A percentile compares a stretch with the other conserved stretches of the same genome.
These are phyloP conservation scores for Gymnoscopelus microlampas DNA, from an alignment of 2,797 vertebrate genomes.

Conservation along the genomic window DNA sequence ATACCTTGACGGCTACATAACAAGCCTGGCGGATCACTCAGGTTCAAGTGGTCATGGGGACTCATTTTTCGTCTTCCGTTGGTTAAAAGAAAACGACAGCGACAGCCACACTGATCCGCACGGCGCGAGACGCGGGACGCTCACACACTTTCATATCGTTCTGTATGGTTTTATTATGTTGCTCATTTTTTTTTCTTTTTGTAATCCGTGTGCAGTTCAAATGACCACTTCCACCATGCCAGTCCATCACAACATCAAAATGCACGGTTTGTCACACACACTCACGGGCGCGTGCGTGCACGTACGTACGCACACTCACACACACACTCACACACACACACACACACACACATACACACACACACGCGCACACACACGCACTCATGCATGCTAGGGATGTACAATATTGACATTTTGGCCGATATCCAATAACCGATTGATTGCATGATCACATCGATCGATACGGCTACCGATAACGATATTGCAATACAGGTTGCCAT, in stretches of 20 bases:
- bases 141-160: constrained; percentile 20
- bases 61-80: constrained; percentile 72
- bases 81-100: constrained; percentile 35
- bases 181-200: constrained; percentile 40
- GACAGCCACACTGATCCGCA: constrained; percentile 14
- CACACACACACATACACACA: constrained; percentile 1
- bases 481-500: too few species aligned
- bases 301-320: constrained; percentile 4
- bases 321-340: constrained; percentile 6
- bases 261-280: constrained; percentile 34
- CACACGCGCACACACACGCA: constrained; percentile 49
- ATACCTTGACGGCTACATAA: constrained; percentile 47
- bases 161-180: constrained; percentile 19
- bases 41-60: constrained; percentile 43
- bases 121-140: constrained; percentile 33
- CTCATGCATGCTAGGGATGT: constrained; percentile 2
- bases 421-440: too few species aligned
- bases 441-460: too few species aligned
- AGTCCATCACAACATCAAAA: constrained; percentile 43
- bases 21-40: constrained; percentile 45
- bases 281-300: too few species aligned
- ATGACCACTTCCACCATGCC: constrained; percentile 22
- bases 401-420: too few species aligned
- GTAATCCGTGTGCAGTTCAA: constrained; percentile 26
- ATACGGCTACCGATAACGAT: too few species aligned